Evolutionary conservation across 1,140 invertebrate species (phyloP).

Genomic region (Campoletis sonorensis): DNA sequence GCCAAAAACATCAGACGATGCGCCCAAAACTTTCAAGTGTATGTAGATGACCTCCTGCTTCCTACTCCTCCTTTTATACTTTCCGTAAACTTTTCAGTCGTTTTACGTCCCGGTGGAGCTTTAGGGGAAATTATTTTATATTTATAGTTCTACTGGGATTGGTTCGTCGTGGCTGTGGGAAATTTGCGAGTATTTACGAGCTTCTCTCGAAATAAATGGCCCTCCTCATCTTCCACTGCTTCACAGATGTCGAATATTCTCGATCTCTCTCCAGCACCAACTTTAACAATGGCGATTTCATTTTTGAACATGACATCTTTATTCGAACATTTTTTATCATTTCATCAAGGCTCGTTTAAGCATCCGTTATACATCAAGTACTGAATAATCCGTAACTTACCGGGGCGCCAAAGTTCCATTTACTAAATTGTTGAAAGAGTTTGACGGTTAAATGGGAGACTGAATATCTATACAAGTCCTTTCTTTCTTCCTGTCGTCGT

Average conservation of each 20-base stretch:
- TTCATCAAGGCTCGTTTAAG: background rate
- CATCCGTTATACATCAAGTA: background rate
- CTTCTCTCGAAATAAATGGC: background rate
- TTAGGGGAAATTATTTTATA: conserved; percentile 13
- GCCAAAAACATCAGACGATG: conserved; percentile 25
- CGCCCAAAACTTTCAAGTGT: conserved; percentile 9
- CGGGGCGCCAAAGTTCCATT: background rate
- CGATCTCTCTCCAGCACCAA: background rate
- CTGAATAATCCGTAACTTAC: background rate
- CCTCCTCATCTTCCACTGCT: too few relatives aligned
- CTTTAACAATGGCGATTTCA: background rate
- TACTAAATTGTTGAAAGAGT: background rate
- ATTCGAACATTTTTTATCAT: background rate
- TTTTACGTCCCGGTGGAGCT: conserved; percentile 10
- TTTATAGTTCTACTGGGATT: conserved; percentile 3
- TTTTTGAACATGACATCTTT: background rate
- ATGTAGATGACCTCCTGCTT: background rate
- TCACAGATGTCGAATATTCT: background rate
- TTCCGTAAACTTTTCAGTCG: conserved; percentile 17
- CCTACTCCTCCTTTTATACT: background rate
- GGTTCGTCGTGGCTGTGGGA: background rate
- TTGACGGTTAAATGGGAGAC: background rate
- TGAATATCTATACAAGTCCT: background rate
- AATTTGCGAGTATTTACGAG: background rate
- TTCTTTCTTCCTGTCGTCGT: background rate